Evolutionary conservation across 2,888 invertebrate species (phyloP).

Genomic region (Ferdinandea cuprea): DNA sequence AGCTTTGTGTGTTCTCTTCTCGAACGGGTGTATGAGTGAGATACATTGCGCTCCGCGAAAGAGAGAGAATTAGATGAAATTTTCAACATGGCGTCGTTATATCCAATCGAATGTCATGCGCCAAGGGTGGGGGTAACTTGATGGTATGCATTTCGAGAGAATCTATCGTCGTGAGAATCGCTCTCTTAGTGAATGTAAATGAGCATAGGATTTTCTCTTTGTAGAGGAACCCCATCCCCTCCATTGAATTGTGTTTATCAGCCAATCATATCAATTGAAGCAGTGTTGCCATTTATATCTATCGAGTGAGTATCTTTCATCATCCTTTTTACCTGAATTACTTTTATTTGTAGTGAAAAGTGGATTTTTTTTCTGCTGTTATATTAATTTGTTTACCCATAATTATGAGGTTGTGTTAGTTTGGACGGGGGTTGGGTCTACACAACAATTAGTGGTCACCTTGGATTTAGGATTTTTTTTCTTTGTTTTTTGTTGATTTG

Average conservation of each 20-base stretch:
- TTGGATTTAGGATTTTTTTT: constrained; percentile 45
- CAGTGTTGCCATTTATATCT: constrained; percentile 66
- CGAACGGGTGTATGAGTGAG: constrained; percentile 52
- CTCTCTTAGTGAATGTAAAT: constrained; percentile 17
- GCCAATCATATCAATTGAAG: constrained; percentile 59
- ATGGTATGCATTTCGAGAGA: constrained; percentile 26
- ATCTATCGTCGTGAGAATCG: constrained; percentile 8
- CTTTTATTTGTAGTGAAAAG: constrained; percentile 60
- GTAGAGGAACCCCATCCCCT: constrained; percentile 53
- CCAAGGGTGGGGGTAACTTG: constrained; percentile 69
- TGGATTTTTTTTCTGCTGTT: constrained; percentile 28
- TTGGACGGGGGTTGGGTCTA: constrained; percentile 62
- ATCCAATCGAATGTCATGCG: constrained; percentile 83
- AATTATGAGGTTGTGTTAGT: constrained; percentile 54
- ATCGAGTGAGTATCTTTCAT: constrained; percentile 14
- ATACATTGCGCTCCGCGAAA: constrained; percentile 66
- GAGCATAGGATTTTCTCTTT: constrained; percentile 16
- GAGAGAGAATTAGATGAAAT: constrained; percentile 78
- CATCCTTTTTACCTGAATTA: constrained; percentile 45
- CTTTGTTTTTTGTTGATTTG: constrained; percentile 46
- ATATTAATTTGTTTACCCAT: constrained; percentile 59
- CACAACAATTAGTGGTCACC: constrained; percentile 66
- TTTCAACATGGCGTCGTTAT: constrained; percentile 83
- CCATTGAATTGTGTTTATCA: constrained; percentile 5
- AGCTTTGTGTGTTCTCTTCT: constrained; percentile 26